A percentile compares a stretch with the other conserved stretches of the same genome.
phyloP scores from a whole-genome alignment of 2,888 invertebrate genomes.

The Tachina grossa region DNA sequence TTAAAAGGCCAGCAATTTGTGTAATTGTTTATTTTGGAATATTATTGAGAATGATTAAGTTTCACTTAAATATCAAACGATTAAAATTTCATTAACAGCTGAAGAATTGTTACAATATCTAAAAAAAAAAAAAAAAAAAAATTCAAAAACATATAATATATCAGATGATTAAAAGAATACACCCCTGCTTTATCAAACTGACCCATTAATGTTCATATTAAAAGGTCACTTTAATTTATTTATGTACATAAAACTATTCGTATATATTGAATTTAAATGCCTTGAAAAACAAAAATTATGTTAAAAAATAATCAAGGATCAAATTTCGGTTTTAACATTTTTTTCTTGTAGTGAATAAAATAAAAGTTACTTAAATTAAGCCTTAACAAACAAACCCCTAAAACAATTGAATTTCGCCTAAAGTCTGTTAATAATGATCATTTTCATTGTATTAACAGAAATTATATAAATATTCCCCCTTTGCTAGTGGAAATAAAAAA shows the following conservation, averaged over 20 bases:
- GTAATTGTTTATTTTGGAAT: constrained; percentile 44
- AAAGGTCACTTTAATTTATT: constrained; percentile 55
- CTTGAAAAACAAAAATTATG: constrained; percentile 38
- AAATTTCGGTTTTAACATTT: constrained; percentile 73
- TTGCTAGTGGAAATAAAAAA: constrained; percentile 14
- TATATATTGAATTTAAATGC: constrained; percentile 34
- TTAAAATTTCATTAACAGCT: constrained; percentile 62
- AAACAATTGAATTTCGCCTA: constrained; percentile 45
- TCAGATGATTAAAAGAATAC: constrained; percentile 10
- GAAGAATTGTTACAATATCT: constrained; percentile 41
- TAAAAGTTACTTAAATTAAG: constrained; percentile 45
- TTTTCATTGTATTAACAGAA: constrained; percentile 79
- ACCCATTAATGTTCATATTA: constrained; percentile 47
- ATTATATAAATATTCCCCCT: constrained; percentile 47
- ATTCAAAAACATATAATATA: constrained; percentile 29
- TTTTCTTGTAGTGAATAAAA: neutral
- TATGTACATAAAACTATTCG: constrained; percentile 10
- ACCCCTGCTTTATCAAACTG: constrained; percentile 51
- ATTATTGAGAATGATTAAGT: constrained; percentile 51
- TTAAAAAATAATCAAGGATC: constrained; percentile 76
- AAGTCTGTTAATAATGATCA: constrained; percentile 79
- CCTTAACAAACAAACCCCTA: constrained; percentile 62
- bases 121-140: neutral
- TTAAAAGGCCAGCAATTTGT: constrained; percentile 1
- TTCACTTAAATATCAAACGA: constrained; percentile 55